phyloP scores from a whole-genome alignment of 2,113 vertebrate genomes.

The Himantopus leucocephalus region DNA sequence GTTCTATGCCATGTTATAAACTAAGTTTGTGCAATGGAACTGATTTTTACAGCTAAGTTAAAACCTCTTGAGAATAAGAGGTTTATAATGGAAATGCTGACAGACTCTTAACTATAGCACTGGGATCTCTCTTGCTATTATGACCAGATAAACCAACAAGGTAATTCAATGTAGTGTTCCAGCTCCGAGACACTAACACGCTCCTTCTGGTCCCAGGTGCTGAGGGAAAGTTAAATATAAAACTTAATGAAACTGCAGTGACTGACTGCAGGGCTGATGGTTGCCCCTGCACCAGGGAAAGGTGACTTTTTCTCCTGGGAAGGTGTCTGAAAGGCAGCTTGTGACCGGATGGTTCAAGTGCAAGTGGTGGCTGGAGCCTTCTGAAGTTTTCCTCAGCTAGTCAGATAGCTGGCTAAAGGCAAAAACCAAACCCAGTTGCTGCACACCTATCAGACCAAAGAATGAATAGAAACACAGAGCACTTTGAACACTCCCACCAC shows the following conservation, averaged over 20 bases:
- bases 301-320: conserved; percentile 17
- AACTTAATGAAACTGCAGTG: conserved; percentile 54
- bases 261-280: neutral
- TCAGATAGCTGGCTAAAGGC: neutral
- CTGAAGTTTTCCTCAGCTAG: neutral
- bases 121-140: conserved; percentile 57
- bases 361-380: neutral
- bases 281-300: conserved; percentile 1
- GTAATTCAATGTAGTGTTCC: conserved; percentile 64
- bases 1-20: conserved; percentile 23
- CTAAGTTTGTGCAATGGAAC: conserved; percentile 27
- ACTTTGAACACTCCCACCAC: neutral
- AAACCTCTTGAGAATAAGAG: conserved; percentile 37
- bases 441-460: neutral
- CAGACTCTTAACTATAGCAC: conserved; percentile 52
- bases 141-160: conserved; percentile 70
- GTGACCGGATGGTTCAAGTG: neutral
- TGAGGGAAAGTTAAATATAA: conserved; percentile 61
- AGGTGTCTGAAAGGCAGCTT: neutral
- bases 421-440: neutral
- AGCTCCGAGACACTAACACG: conserved; percentile 35
- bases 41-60: conserved; percentile 51
- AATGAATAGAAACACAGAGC: accelerated
- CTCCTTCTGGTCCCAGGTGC: conserved; percentile 46
- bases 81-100: conserved; percentile 62